A percentile compares a stretch with the other conserved stretches of the same genome.
phyloP scores from a whole-genome alignment of 2,888 invertebrate genomes.

The Idaea straminata region DNA sequence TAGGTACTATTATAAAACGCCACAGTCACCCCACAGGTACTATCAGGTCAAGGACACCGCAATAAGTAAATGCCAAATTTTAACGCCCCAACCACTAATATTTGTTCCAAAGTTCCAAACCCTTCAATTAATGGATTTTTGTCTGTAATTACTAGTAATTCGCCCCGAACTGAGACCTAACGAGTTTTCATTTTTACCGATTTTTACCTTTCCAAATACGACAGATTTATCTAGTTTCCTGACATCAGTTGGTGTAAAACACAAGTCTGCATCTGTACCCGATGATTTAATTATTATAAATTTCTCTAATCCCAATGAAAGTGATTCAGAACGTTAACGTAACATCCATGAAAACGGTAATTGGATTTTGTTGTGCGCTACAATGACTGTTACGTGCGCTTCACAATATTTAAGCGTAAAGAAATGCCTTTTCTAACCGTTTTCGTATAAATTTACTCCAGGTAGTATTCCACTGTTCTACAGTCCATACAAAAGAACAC shows the following conservation, averaged over 20 bases:
- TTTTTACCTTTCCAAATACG: too few species aligned
- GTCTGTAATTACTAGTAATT: too few species aligned
- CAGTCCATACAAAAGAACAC: slow-evolving; percentile 2
- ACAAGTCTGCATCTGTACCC: too few species aligned
- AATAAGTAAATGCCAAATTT: slow-evolving; percentile 47
- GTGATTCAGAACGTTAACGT: slow-evolving; percentile 23
- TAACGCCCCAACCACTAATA: slow-evolving; percentile 15
- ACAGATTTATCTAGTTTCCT: too few species aligned
- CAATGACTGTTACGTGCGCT: slow-evolving; percentile 18
- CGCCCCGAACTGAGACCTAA: too few species aligned
- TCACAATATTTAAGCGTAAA: slow-evolving; percentile 8
- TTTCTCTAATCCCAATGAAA: slow-evolving; percentile 26
- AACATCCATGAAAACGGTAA: slow-evolving; percentile 27
- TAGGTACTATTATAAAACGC: too few species aligned
- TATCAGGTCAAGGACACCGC: slow-evolving; percentile 56
- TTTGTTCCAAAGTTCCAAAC: slow-evolving; percentile 19
- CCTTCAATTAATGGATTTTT: background rate
- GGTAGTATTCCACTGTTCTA: background rate
- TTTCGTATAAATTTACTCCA: too few species aligned
- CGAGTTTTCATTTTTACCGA: too few species aligned
- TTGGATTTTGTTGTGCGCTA: slow-evolving; percentile 26
- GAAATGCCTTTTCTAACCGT: background rate
- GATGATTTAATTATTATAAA: too few species aligned
- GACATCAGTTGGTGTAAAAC: too few species aligned
- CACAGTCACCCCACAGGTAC: slow-evolving; percentile 3